Conservation (phyloP, 2,113 vertebrate species). For the Carlito syrichta region DNA sequence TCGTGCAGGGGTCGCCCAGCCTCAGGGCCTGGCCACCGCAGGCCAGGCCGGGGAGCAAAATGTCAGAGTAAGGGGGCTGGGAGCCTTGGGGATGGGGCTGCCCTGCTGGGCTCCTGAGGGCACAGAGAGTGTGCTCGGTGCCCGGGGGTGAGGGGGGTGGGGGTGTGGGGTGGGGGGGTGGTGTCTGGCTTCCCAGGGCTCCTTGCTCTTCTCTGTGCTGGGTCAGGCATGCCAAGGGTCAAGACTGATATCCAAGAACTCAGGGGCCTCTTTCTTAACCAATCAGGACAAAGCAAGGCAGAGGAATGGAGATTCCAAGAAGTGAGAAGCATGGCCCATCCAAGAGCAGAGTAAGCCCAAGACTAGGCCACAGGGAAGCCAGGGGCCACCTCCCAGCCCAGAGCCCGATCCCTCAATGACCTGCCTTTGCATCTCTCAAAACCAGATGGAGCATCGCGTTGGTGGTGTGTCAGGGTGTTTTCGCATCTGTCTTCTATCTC, state of each 20-base stretch:
- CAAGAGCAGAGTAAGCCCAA: not conserved
- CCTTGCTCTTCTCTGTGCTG: not conserved
- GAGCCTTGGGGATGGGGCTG: not conserved
- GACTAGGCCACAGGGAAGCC: not conserved
- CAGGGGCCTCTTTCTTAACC: not conserved
- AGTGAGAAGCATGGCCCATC: not conserved
- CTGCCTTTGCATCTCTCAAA: not conserved
- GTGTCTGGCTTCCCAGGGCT: not conserved
- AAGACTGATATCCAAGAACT: not conserved
- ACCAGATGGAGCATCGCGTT: not conserved
- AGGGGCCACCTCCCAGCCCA: not conserved
- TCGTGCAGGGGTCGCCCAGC: not conserved
- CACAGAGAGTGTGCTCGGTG: not conserved
- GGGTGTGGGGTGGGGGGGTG: no score
- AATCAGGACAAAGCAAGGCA: not conserved
- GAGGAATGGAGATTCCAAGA: not conserved
- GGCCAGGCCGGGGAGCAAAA: not conserved
- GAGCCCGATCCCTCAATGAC: not conserved
- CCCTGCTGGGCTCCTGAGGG: no score
- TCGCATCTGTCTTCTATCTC: not conserved
- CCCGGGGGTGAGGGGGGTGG: not conserved
- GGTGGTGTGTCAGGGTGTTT: not conserved
- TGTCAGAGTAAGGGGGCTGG: not conserved
- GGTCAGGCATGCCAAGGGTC: not conserved
- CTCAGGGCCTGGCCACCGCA: not conserved